Base-by-base conservation (phyloP, 1,140 invertebrate species). In the Hyphantria cunea region DNA sequence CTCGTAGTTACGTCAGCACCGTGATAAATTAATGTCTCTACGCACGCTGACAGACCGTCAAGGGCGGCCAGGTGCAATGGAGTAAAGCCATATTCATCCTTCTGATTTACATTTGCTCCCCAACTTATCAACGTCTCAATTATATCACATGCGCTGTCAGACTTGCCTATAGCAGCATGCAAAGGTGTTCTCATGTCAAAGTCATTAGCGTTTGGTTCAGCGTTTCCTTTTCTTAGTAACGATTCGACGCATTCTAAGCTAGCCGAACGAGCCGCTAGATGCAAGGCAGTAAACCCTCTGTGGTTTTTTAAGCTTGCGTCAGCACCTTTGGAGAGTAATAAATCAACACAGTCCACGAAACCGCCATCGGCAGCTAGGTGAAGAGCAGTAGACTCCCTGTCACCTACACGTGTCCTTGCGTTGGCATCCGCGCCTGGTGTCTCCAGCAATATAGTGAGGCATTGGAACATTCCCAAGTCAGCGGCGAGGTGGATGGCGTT, bases 61-160 rank as follows among this genome's bases (percentile, higher is more conserved):
- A 96, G 82, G 6, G 97, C 96, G 5, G 96, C 96, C 42, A 98
- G 93, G 79, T 98, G 97, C 11, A 98, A 89, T 0, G 97, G 96
- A 0, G 96, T 97, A 80, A 97, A 97, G 0, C 97, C 97, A 73
- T 97, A 97, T 64, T 96, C 95, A 74, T 98, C 97, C 71, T 95
- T 94, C 42, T 94, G 93, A 79, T 98, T 97, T 0, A 97, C 95
- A 72, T 97, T 94, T 3, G 96, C 95, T 6, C 95, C 95, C 92
- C 95, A 95, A 65, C 92, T 93, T 13, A 96, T 93, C 3, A 96
- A 84, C 0, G 93, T 93, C 75, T 96, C 95, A 33, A 95, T 93
- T 7, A 96, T 95, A 66, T 95, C 95, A 68, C 95, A 95, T 11
- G 95, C 95, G 37, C 94, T 90, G 42, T 95, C 92, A 0, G 94